A percentile compares a stretch with the other conserved stretches of the same genome.
Evolutionary conservation across 2,888 invertebrate genomes (phyloP).

Genomic region (Hesperia comma): DNA sequence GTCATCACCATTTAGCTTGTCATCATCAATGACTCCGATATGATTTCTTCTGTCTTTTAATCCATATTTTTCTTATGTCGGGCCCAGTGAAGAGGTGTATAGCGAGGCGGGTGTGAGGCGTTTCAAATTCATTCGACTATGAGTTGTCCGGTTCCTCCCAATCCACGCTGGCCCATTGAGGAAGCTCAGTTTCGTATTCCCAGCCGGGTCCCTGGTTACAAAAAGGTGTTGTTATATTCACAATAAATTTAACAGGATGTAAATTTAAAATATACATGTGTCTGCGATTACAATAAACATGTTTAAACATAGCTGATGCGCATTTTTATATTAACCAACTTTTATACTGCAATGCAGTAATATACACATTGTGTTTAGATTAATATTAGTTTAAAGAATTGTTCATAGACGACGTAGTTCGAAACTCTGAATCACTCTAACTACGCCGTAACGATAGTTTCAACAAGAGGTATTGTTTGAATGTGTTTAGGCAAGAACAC

Average conservation of each 20-base stretch:
- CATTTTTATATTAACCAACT: too few relatives aligned
- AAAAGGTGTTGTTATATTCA: background rate
- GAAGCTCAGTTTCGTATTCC: slow-evolving; percentile 96
- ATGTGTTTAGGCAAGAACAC: too few relatives aligned
- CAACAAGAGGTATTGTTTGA: too few relatives aligned
- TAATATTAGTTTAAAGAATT: too few relatives aligned
- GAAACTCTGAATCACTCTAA: too few relatives aligned
- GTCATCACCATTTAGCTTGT: slow-evolving; percentile 16
- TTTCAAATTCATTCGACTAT: slow-evolving; percentile 69
- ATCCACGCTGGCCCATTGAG: slow-evolving; percentile 95
- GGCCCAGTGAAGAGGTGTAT: slow-evolving; percentile 38
- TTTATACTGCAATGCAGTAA: too few relatives aligned
- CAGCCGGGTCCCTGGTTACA: slow-evolving; percentile 92
- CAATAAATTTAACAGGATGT: background rate
- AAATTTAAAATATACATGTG: too few relatives aligned
- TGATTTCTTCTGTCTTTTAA: slow-evolving; percentile 18
- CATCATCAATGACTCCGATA: slow-evolving; percentile 3
- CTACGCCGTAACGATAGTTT: too few relatives aligned
- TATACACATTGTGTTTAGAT: too few relatives aligned
- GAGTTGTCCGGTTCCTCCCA: slow-evolving; percentile 89
- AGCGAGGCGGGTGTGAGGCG: slow-evolving; percentile 65
- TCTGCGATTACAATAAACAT: too few relatives aligned
- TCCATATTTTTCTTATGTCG: slow-evolving; percentile 22
- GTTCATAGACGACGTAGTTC: too few relatives aligned
- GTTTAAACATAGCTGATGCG: too few relatives aligned